A percentile compares a stretch with the other conserved stretches of the same genome.
Conservation (phyloP, 1,140 invertebrate genomes). For the Cydia splendana region DNA sequence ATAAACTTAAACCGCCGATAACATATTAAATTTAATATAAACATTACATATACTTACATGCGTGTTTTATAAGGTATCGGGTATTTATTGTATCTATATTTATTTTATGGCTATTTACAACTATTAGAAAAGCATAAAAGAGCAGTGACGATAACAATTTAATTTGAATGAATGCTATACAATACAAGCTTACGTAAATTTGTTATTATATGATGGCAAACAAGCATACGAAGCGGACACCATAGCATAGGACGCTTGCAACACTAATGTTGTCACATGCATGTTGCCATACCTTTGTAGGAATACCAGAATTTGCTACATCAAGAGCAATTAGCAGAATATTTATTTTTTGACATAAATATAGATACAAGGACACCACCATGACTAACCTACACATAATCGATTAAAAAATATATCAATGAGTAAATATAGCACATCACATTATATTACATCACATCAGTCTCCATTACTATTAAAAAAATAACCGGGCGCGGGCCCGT, state of each 20-base stretch:
- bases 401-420: conserved; percentile 41
- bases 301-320: not conserved
- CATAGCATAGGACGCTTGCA: too few species aligned
- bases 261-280: too few species aligned
- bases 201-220: too few species aligned
- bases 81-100: conserved; percentile 2
- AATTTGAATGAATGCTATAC: too few species aligned
- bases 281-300: too few species aligned
- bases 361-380: conserved; percentile 6
- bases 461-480: conserved; percentile 45
- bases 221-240: too few species aligned
- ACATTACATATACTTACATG: conserved; percentile 25
- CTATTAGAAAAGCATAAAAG: not conserved
- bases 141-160: too few species aligned
- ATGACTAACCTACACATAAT: conserved; percentile 7
- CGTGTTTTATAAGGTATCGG: not conserved
- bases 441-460: conserved; percentile 53
- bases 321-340: not conserved
- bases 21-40: conserved; percentile 6
- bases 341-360: not conserved
- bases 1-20: conserved; percentile 22
- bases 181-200: too few species aligned
- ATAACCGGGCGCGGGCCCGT: conserved; percentile 14
- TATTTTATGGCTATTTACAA: not conserved
- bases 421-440: conserved; percentile 49